Evolutionary conservation across 2,797 vertebrate species (phyloP).

Genomic region (Syngnathus rostellatus): DNA sequence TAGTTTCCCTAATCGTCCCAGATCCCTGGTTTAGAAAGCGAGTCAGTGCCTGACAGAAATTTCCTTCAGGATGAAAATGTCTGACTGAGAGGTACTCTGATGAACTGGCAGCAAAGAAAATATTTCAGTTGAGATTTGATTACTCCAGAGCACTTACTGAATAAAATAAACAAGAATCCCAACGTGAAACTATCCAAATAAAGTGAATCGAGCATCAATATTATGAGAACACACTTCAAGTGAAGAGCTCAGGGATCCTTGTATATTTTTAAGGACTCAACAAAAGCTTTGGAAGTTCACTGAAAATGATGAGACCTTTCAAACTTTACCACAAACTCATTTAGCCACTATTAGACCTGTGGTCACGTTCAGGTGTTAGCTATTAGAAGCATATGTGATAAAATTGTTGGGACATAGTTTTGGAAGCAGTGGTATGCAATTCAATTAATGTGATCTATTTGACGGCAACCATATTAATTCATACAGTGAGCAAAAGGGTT

Average conservation of each 20-base stretch:
- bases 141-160: slow-evolving; percentile 60
- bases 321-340: slow-evolving; percentile 29
- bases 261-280: slow-evolving; percentile 50
- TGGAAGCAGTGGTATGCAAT: not conserved
- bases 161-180: slow-evolving; percentile 59
- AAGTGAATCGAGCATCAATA: slow-evolving; percentile 50
- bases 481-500: not conserved
- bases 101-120: slow-evolving; percentile 53
- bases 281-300: slow-evolving; percentile 31
- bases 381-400: slow-evolving; percentile 20
- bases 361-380: slow-evolving; percentile 41
- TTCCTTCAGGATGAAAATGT: slow-evolving; percentile 42
- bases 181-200: slow-evolving; percentile 58
- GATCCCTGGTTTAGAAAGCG: slow-evolving; percentile 44
- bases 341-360: slow-evolving; percentile 47
- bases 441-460: not conserved
- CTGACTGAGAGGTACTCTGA: slow-evolving; percentile 31
- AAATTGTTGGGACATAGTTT: slow-evolving; percentile 25
- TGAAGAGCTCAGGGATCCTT: slow-evolving; percentile 27
- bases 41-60: slow-evolving; percentile 27
- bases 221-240: slow-evolving; percentile 59
- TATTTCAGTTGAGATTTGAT: slow-evolving; percentile 65
- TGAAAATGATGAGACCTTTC: slow-evolving; percentile 44
- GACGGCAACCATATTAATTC: not conserved
- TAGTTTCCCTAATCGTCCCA: slow-evolving; percentile 63